phyloP scores from a whole-genome alignment of 2,797 vertebrate species.

The Onychomys torridus region DNA sequence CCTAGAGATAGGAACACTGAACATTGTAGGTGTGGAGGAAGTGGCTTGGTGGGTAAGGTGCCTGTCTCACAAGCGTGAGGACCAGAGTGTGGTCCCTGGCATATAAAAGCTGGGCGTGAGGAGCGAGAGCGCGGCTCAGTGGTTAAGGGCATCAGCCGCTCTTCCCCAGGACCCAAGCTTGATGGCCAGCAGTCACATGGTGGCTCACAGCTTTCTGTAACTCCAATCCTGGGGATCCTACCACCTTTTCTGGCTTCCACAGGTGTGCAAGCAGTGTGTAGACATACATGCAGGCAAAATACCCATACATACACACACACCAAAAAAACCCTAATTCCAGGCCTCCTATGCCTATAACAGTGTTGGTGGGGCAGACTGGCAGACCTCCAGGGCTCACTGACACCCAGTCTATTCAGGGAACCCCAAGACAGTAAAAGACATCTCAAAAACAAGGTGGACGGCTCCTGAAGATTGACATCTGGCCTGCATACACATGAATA shows the following conservation, averaged over 20 bases:
- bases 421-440: no score
- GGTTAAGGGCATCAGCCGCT: neutral
- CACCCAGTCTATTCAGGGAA: neutral
- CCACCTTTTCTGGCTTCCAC: neutral
- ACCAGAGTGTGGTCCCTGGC: neutral
- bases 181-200: neutral
- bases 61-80: rapidly evolving
- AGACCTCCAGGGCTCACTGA: no score
- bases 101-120: neutral
- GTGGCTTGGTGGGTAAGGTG: neutral
- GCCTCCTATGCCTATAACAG: neutral
- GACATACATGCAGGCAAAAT: neutral
- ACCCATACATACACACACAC: neutral
- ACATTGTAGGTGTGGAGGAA: neutral
- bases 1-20: neutral
- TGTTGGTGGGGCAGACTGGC: neutral
- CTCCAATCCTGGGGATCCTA: neutral
- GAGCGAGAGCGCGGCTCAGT: neutral
- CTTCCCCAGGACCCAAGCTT: neutral
- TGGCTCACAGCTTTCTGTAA: neutral
- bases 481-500: neutral
- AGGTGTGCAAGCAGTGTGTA: neutral
- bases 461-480: no score
- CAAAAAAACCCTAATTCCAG: no score
- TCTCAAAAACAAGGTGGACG: neutral